phyloP scores from a whole-genome alignment of 2,888 invertebrate genomes.

The Scaptomyza polygonia region DNA sequence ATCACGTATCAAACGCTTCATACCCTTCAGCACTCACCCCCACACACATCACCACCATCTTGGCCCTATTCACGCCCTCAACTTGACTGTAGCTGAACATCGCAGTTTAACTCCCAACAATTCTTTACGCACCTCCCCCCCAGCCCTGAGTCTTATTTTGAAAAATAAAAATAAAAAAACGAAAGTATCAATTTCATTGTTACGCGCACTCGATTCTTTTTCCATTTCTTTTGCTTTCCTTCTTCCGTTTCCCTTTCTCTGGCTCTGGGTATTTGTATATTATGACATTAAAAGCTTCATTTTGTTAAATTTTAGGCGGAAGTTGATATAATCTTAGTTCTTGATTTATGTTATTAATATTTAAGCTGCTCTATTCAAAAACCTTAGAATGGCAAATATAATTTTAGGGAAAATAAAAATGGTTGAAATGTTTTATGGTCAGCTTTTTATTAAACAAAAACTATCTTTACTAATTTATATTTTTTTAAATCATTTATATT shows the following conservation, averaged over 20 bases:
- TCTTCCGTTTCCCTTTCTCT: conserved; percentile 42
- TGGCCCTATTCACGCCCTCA: conserved; percentile 35
- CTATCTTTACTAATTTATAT: too few species aligned
- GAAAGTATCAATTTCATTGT: conserved; percentile 79
- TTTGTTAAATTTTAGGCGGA: conserved; percentile 11
- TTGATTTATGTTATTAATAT: background rate
- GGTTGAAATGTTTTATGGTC: background rate
- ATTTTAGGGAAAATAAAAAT: background rate
- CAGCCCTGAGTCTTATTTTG: conserved; percentile 59
- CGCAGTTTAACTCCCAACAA: conserved; percentile 44
- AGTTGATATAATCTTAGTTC: background rate
- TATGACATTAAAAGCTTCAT: conserved; percentile 32
- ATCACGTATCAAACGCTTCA: conserved; percentile 68
- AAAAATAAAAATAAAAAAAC: conserved; percentile 35
- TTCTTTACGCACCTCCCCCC: conserved; percentile 13
- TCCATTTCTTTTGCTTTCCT: conserved; percentile 16
- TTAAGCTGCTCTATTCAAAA: background rate
- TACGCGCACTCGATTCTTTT: conserved; percentile 73
- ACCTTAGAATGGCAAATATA: background rate
- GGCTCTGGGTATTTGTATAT: conserved; percentile 42
- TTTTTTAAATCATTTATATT: background rate
- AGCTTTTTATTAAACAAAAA: too few species aligned
- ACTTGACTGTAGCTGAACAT: conserved; percentile 64
- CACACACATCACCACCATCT: background rate
- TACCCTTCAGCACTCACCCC: conserved; percentile 14